Percentiles rank a stretch among this genome's conserved stretches.
phyloP scores from a whole-genome alignment of 1,140 invertebrate genomes.

The Aphelinus certus region DNA sequence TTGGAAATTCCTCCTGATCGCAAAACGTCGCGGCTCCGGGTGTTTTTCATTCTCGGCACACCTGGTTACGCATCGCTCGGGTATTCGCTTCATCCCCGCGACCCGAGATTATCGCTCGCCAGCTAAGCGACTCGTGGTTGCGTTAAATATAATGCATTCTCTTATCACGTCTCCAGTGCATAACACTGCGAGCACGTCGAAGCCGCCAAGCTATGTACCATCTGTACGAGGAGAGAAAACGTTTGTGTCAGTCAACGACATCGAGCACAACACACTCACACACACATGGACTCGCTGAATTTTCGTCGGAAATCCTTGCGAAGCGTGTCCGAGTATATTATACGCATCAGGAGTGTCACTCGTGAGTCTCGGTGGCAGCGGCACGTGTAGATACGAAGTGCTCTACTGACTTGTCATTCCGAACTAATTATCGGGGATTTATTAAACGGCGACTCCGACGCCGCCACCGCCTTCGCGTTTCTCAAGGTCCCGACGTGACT shows the following conservation, averaged over 20 bases:
- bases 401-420: not conserved
- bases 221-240: no score
- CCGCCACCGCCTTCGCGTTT: not conserved
- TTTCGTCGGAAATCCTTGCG: no score
- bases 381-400: no score
- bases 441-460: not conserved
- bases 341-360: no score
- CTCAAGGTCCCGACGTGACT: not conserved
- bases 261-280: no score
- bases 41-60: no score
- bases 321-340: no score
- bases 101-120: not conserved
- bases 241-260: no score
- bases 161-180: slow-evolving; percentile 11
- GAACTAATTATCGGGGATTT: slow-evolving; percentile 1
- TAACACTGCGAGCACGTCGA: not conserved
- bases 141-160: slow-evolving; percentile 25
- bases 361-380: no score
- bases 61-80: not conserved
- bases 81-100: slow-evolving; percentile 25
- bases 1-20: no score
- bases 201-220: not conserved
- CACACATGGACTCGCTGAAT: no score
- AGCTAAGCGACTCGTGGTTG: not conserved
- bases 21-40: no score